Evolutionary conservation across 2,888 invertebrate genomes (phyloP), one percentile per base, ranked within the genome.

Genomic region (Pegoplata infirma): DNA sequence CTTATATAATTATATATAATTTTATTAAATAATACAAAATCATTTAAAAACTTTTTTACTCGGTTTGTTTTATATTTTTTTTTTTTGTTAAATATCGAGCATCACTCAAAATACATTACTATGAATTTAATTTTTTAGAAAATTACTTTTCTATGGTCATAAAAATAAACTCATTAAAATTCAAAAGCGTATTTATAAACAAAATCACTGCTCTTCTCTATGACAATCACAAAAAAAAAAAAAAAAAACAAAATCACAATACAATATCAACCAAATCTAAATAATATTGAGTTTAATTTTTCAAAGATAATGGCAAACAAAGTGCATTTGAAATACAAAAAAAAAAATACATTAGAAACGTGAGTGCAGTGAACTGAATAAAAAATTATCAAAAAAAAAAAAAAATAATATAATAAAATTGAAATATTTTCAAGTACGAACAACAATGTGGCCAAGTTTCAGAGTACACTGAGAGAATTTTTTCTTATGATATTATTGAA

Each of bases 241-340:
- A 61, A 25, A 19, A 76, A 64, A 63, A 23, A 63, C 47, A 59
- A 68, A 40, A 61, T 61, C 19, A n/a, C 44, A 53, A 49, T 36
- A 76, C 4, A n/a, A n/a, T n/a, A n/a, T n/a, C n/a, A 66, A 46
- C 14, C 40, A 53, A 56, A 56, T 56, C 56, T 44, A 44, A 56
- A 56, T 67, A 56, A 56, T 55, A 40, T 67, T 23, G 32, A 49
- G 77, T 74, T 71, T 68, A 69, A 76, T 72, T 80, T 56, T 67
- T 74, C 68, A 69, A 55, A 61, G 69, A 80, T 77, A 76, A 74
- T 73, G 51, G 61, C 72, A 76, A 76, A 69, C 64, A 73, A 77
- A 76, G 68, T 77, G 80, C 76, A 80, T 40, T 46, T 59, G 61
- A 64, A 59, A 64, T 73, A 66, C 17, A 49, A 56, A 14, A n/a